These are phyloP conservation scores for Rhimphoctona megacephalus DNA, from an alignment of 2,888 invertebrate species.

Conservation along the genomic window DNA sequence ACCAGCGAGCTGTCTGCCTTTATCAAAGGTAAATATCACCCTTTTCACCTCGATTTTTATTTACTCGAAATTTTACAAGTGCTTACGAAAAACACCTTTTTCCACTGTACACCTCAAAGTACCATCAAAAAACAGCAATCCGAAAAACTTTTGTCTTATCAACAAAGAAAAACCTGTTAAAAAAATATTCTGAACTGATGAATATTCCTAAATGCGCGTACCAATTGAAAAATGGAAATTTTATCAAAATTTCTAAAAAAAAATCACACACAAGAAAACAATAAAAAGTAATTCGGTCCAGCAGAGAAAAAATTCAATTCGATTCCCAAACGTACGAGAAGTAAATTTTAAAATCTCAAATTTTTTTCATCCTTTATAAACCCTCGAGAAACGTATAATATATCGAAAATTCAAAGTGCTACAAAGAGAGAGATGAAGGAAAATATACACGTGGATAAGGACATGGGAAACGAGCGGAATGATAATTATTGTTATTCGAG, in stretches of 20 bases:
- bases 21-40: constrained; percentile 79
- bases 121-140: background rate
- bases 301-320: background rate
- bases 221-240: too few species aligned
- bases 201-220: too few species aligned
- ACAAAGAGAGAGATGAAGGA: background rate
- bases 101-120: background rate
- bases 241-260: too few species aligned
- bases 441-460: constrained; percentile 7
- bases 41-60: constrained; percentile 37
- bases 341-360: too few species aligned
- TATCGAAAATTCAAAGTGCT: background rate
- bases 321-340: background rate
- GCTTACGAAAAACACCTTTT: background rate
- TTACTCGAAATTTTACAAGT: background rate
- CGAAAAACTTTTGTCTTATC: background rate
- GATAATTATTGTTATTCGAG: constrained; percentile 80
- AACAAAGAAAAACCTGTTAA: background rate
- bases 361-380: background rate
- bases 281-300: too few species aligned
- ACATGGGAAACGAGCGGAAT: constrained; percentile 71
- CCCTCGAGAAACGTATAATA: background rate
- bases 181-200: too few species aligned
- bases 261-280: too few species aligned
- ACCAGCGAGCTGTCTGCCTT: constrained; percentile 79